Base-by-base conservation (phyloP, 2,888 invertebrate species). In the Entomobrya proxima region DNA sequence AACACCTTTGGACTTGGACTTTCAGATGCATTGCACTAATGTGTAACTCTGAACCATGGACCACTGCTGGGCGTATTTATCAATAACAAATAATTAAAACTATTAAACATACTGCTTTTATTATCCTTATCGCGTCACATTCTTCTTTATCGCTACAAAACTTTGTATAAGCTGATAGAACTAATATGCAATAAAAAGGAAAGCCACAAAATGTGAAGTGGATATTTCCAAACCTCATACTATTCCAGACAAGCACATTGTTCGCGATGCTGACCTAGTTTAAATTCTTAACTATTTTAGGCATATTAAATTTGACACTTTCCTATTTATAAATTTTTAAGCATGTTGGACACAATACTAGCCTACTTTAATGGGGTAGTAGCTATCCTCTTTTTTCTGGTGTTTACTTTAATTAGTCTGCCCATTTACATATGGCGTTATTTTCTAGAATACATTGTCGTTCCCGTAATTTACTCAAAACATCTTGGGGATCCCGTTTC, bases 371-470 rank as follows among this genome's bases (percentile, higher is more conserved):
- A 64, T 37, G 64, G 64, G 13, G 9, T 64, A 21, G 35, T 64
- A 37, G 21, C 21, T 18, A 37, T 37, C 21, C 18, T 64, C 35
- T 35, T 35, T 9, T 78, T 64, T 58, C 27, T 30, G 18, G 5
- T 37, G 9, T 55, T 35, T 58, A 30, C 30, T 11, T 13, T 58
- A 13, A 1, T 79, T 11, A 80, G 80, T 37, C 9, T 69, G 9
- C 80, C 80, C 35, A 40, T 80, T 1, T 80, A 69, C 15, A 0
- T 80, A 5, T 55, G 55, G 37, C 69, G 80, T 15, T 80, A 37
- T 18, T 35, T 58, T 32, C 44, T 81, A 3, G 5, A 72, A 18
- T 37, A 55, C 3, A 9, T 55, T 1, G 18, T 79, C 0, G 79
- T 69, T 32, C 79, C 81, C 0, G 0, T 37, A 2, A 58, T 27